Conservation (phyloP, 1,140 invertebrate genomes). For the Helicorthomorpha holstii region DNA sequence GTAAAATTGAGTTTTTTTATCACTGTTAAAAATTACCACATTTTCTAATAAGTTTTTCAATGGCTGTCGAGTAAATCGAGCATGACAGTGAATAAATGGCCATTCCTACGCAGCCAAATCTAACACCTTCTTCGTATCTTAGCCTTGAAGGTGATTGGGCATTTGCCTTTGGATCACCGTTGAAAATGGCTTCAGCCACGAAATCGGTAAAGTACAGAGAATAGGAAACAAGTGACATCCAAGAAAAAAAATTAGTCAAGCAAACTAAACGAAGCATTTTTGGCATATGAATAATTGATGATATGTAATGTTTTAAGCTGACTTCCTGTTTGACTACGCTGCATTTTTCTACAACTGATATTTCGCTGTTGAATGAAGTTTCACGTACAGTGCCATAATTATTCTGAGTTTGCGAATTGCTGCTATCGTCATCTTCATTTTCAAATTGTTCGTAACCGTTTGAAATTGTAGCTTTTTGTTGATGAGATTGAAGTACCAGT, state of each 20-base stretch:
- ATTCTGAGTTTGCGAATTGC: not conserved
- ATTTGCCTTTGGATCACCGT: constrained; percentile 66
- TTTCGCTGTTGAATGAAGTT: not conserved
- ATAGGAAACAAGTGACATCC: constrained; percentile 95
- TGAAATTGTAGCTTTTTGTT: no score
- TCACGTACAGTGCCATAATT: not conserved
- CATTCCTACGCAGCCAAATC: constrained; percentile 94
- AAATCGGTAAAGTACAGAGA: constrained; percentile 95
- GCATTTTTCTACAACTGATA: constrained; percentile 16
- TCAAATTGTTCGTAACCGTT: not conserved
- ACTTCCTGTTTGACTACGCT: constrained; percentile 10
- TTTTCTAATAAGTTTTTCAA: constrained; percentile 67
- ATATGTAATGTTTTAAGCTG: constrained; percentile 48
- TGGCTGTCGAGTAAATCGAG: constrained; percentile 73
- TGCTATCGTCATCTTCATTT: not conserved
- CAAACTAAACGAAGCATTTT: constrained; percentile 68
- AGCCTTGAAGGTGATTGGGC: constrained; percentile 40
- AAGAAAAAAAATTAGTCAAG: constrained; percentile 86
- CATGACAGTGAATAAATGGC: constrained; percentile 88
- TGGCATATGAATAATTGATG: constrained; percentile 80
- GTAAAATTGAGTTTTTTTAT: not conserved
- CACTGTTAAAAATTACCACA: constrained; percentile 56
- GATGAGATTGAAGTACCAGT: constrained; percentile 32
- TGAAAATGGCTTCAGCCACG: constrained; percentile 86
- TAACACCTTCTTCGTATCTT: constrained; percentile 71